Conservation (phyloP, 2,797 vertebrate genomes). For the Phoeniculus purpureus region DNA sequence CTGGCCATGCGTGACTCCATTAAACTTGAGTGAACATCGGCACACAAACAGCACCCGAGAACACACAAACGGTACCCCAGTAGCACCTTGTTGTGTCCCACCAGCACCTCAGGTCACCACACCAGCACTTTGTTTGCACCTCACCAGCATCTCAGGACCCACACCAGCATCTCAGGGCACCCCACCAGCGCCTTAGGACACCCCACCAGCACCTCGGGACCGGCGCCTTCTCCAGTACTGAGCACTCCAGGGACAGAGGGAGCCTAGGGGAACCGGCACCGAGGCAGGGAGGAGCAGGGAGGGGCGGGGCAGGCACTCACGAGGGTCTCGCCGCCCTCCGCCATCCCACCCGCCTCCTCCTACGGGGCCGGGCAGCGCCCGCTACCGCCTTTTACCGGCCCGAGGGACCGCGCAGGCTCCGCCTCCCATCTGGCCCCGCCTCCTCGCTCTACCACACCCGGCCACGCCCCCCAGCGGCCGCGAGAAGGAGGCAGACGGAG, state of each 20-base stretch:
- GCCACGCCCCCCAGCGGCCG: no score
- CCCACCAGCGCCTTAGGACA: not conserved
- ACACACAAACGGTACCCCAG: no score
- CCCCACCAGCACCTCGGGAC: not conserved
- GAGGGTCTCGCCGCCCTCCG: slow-evolving; percentile 35
- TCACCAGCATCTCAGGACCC: no score
- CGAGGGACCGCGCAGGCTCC: not conserved
- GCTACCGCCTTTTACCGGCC: not conserved
- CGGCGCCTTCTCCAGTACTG: not conserved
- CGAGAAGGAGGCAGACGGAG: no score
- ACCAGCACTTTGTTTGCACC: no score
- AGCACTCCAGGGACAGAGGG: not conserved
- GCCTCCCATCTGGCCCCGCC: not conserved
- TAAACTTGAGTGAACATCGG: not conserved
- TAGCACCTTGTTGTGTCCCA: no score
- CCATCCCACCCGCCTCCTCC: slow-evolving; percentile 12
- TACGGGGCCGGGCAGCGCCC: not conserved
- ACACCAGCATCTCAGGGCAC: no score
- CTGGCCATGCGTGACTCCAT: not conserved
- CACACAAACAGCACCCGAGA: no score
- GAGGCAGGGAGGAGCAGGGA: fast-evolving
- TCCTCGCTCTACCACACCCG: no score
- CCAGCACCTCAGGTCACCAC: no score
- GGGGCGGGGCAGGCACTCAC: slow-evolving; percentile 25
- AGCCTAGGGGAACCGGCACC: not conserved